Evolutionary conservation across 1,140 invertebrate genomes (phyloP).

Genomic region (Drosophila mojavensis): DNA sequence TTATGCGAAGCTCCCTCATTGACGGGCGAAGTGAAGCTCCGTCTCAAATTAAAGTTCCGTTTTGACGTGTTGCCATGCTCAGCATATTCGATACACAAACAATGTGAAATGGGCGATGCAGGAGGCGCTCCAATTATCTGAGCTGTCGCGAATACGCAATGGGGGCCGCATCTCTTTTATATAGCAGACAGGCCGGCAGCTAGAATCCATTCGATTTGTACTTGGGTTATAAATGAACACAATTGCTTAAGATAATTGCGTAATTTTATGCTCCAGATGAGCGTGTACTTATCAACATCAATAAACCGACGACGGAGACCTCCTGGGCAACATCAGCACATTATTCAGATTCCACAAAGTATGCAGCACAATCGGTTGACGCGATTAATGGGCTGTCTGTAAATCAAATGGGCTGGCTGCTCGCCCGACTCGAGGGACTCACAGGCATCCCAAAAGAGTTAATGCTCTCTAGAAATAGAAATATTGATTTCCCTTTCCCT

Average conservation of each 20-base stretch:
- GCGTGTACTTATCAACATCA: slow-evolving; percentile 64
- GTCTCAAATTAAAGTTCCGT: slow-evolving; percentile 8
- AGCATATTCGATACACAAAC: not conserved
- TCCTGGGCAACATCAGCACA: not conserved
- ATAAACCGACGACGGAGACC: slow-evolving; percentile 31
- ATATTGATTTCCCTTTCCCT: slow-evolving; percentile 18
- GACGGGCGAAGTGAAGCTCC: slow-evolving; percentile 5
- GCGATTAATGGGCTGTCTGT: slow-evolving; percentile 66
- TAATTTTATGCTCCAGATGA: slow-evolving; percentile 57
- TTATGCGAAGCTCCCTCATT: slow-evolving; percentile 39
- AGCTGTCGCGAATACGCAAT: not conserved
- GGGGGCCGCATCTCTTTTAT: slow-evolving; percentile 4
- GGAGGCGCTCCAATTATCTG: not conserved
- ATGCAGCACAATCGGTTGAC: slow-evolving; percentile 50
- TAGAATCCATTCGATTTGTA: slow-evolving; percentile 14
- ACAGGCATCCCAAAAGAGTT: slow-evolving; percentile 11
- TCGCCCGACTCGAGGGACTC: slow-evolving; percentile 5
- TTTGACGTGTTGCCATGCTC: not conserved
- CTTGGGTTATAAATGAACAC: slow-evolving; percentile 58
- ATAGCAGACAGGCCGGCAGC: slow-evolving; percentile 6
- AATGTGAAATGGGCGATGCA: not conserved
- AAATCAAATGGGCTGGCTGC: slow-evolving; percentile 53
- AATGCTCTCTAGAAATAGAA: slow-evolving; percentile 1
- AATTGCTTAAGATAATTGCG: slow-evolving; percentile 70
- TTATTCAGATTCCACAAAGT: slow-evolving; percentile 57